A percentile compares a stretch with the other conserved stretches of the same genome.
Conservation (phyloP, 2,797 vertebrate species). For the Fistularia commersonii region DNA sequence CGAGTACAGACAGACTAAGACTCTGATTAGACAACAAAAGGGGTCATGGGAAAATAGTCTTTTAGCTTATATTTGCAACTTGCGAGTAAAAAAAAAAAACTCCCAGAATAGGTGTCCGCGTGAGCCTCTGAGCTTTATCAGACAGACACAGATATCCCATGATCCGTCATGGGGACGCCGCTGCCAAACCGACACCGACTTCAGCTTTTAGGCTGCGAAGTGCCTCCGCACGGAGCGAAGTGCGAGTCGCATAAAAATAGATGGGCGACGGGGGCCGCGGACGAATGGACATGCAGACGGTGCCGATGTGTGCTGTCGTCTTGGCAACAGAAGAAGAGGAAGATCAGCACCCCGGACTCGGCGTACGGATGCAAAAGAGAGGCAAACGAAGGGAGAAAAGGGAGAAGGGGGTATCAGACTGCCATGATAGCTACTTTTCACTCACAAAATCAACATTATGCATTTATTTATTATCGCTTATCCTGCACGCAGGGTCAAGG, state of each 20-base stretch:
- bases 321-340: constrained; percentile 62
- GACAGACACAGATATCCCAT: constrained; percentile 26
- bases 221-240: constrained; percentile 29
- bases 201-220: constrained; percentile 21
- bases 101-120: too few species aligned
- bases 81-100: constrained; percentile 2
- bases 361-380: constrained; percentile 26
- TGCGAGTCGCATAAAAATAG: constrained; percentile 39
- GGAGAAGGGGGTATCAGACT: too few species aligned
- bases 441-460: too few species aligned
- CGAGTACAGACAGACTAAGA: constrained; percentile 39
- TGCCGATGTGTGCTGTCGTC: constrained; percentile 48
- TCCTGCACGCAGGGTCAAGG: too few species aligned
- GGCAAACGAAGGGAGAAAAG: constrained; percentile 23
- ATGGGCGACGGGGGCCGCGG: constrained; percentile 18
- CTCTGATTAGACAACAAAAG: constrained; percentile 52
- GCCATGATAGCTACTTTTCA: too few species aligned
- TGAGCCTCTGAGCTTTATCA: constrained; percentile 29
- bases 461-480: too few species aligned
- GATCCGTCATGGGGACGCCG: constrained; percentile 31
- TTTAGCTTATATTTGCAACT: constrained; percentile 24
- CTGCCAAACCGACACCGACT: constrained; percentile 26
- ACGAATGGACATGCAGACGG: constrained; percentile 36
- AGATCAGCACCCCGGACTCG: constrained; percentile 33
- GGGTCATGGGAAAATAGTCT: constrained; percentile 9